Conservation (phyloP, 2,888 invertebrate genomes). For the Drosophila yooni region DNA sequence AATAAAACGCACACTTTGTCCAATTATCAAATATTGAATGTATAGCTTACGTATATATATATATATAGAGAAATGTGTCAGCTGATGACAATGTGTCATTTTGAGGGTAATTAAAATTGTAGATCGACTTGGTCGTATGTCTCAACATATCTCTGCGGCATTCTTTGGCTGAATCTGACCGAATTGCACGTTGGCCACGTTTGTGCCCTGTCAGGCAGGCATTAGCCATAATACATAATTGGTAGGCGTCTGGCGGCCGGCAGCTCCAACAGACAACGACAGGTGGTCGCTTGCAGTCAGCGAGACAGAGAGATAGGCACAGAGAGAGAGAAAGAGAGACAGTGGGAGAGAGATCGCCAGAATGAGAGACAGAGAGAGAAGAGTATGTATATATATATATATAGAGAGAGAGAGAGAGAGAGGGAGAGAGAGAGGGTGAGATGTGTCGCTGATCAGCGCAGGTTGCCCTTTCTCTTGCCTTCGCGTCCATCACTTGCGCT, state of each 20-base stretch:
- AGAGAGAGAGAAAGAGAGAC: background rate
- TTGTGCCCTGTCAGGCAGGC: conserved; percentile 20
- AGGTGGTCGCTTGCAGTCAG: conserved; percentile 74
- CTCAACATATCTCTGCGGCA: conserved; percentile 23
- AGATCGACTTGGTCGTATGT: conserved; percentile 23
- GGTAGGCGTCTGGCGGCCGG: conserved; percentile 67
- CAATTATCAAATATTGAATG: conserved; percentile 1
- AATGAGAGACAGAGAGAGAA: conserved; percentile 1
- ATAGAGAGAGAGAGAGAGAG: conserved; percentile 1
- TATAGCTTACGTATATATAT: background rate
- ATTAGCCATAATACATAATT: conserved; percentile 61
- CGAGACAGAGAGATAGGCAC: background rate
- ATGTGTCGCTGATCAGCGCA: conserved; percentile 47
- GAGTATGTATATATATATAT: background rate
- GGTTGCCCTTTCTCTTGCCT: conserved; percentile 36
- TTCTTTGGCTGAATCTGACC: conserved; percentile 34
- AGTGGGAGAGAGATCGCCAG: conserved; percentile 4
- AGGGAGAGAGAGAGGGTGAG: background rate
- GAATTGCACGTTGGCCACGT: conserved; percentile 45
- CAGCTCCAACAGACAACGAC: conserved; percentile 78
- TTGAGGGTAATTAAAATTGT: conserved; percentile 46
- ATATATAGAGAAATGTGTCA: conserved; percentile 11
- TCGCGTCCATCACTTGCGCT: conserved; percentile 16
- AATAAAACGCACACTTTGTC: background rate
- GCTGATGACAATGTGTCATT: conserved; percentile 26